Percentiles rank a stretch among this genome's conserved stretches.
Conservation (phyloP, 2,888 invertebrate species). For the Sympetrum striolatum region DNA sequence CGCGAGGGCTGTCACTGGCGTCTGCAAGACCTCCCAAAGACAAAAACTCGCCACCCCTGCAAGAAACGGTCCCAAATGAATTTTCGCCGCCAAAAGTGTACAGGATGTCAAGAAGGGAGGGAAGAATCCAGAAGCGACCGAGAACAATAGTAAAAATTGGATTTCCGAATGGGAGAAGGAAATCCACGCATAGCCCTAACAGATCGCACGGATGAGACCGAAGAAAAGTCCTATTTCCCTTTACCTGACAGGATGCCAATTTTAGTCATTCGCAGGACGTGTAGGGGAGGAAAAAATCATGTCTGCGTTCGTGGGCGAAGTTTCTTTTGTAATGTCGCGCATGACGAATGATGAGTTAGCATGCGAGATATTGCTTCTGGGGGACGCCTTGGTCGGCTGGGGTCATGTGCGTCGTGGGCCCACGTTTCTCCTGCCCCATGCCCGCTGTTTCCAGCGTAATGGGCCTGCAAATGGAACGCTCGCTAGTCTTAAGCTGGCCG, state of each 20-base stretch:
- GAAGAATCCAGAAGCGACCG: neutral
- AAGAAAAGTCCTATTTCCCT: neutral
- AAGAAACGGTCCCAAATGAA: no score
- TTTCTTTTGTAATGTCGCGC: neutral
- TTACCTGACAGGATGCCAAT: neutral
- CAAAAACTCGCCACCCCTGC: no score
- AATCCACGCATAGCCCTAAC: neutral
- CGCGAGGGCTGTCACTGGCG: no score
- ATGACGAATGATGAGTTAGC: neutral
- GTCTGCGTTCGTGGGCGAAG: neutral
- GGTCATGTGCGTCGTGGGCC: neutral
- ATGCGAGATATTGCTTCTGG: neutral
- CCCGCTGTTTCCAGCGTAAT: neutral
- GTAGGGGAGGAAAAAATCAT: neutral
- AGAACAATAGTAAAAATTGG: neutral
- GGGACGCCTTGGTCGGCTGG: neutral
- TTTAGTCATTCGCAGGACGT: neutral
- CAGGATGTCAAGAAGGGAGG: no score
- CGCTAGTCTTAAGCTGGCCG: neutral
- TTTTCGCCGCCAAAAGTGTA: no score
- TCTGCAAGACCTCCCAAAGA: no score
- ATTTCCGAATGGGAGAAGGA: neutral
- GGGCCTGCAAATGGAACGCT: neutral
- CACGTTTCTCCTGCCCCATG: neutral
- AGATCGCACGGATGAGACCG: neutral